Evolutionary conservation across 1,140 invertebrate species (phyloP).

Genomic region (Drosophila funebris): DNA sequence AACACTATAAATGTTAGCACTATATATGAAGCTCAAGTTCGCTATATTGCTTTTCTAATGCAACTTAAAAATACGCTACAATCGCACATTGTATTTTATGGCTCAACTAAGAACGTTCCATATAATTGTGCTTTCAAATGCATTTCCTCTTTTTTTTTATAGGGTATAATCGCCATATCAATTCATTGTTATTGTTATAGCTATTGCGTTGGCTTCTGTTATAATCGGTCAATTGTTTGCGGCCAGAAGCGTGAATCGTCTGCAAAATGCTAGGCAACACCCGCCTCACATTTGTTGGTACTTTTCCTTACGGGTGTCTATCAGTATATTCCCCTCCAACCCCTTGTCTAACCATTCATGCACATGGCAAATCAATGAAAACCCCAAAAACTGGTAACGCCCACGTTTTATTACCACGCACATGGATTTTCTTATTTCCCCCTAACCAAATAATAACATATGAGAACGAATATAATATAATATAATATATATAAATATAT

Average conservation of each 20-base stretch:
- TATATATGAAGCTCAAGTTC: too few species aligned
- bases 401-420: slow-evolving; percentile 40
- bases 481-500: slow-evolving; percentile 5
- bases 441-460: slow-evolving; percentile 28
- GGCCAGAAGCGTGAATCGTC: slow-evolving; percentile 49
- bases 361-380: background rate
- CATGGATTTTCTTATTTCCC: slow-evolving; percentile 36
- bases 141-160: background rate
- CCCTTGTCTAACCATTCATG: background rate
- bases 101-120: background rate
- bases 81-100: background rate
- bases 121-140: background rate
- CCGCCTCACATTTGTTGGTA: background rate
- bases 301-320: slow-evolving; percentile 6
- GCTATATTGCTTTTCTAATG: too few species aligned
- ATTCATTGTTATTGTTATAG: slow-evolving; percentile 29
- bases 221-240: slow-evolving; percentile 72
- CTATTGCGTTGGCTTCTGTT: slow-evolving; percentile 24
- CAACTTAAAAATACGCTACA: background rate
- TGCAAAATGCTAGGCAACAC: slow-evolving; percentile 5
- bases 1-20: too few species aligned
- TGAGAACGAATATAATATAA: background rate
- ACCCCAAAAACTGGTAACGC: slow-evolving; percentile 20
- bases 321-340: slow-evolving; percentile 1
- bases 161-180: slow-evolving; percentile 6